Evolutionary conservation across 2,888 invertebrate species (phyloP).

Genomic region (Acrocera orbiculus): DNA sequence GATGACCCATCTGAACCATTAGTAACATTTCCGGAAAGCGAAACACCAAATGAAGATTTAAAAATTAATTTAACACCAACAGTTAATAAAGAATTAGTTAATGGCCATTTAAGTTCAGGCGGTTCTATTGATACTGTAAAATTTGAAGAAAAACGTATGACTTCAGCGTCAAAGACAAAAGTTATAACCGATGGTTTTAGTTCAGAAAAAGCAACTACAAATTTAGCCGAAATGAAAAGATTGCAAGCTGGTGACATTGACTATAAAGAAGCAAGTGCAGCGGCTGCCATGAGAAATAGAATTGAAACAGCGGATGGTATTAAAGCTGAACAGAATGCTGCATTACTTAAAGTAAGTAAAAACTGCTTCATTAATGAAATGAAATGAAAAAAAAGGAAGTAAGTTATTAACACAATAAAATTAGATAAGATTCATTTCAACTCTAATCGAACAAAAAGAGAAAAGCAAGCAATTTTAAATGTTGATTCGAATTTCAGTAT

Average conservation of each 20-base stretch:
- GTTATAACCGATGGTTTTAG: constrained; percentile 68
- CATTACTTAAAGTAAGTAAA: constrained; percentile 61
- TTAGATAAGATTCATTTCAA: no score
- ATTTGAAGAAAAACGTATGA: constrained; percentile 68
- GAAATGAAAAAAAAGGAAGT: no score
- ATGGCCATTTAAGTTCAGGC: constrained; percentile 26
- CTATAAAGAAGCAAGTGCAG: constrained; percentile 62
- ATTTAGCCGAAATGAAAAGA: constrained; percentile 51
- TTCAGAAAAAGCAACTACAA: constrained; percentile 52
- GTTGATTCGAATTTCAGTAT: no score
- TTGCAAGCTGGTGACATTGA: constrained; percentile 67
- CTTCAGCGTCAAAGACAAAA: constrained; percentile 59
- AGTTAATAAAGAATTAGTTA: constrained; percentile 28
- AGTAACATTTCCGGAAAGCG: constrained; percentile 67
- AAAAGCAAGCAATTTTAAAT: no score
- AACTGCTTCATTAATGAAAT: no score
- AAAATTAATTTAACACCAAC: constrained; percentile 27
- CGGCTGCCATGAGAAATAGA: constrained; percentile 58
- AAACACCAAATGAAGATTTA: constrained; percentile 39
- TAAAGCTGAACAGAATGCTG: constrained; percentile 69
- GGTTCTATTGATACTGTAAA: constrained; percentile 46
- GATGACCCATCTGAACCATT: constrained; percentile 49
- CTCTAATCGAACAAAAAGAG: no score
- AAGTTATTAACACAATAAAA: no score
- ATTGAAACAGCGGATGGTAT: constrained; percentile 72